Evolutionary conservation across 1,140 invertebrate species (phyloP), one percentile per base, ranked within the genome.

Genomic region (Alviniconcha marisindica): DNA sequence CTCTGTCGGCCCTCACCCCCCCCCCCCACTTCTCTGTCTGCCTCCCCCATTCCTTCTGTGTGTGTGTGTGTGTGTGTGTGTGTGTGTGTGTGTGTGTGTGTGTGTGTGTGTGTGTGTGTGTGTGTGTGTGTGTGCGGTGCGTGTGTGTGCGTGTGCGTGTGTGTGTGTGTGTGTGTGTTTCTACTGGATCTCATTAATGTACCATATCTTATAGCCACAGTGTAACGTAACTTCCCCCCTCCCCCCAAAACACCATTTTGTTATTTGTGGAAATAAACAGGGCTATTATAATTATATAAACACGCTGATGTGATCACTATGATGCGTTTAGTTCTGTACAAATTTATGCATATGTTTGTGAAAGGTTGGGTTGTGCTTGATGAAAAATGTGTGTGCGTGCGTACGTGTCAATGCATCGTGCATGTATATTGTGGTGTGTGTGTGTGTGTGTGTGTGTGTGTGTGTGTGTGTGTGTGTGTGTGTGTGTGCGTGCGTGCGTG

Each of bases 391-490:
- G 60, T 31, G 56, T 80, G 77, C 31, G 56, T 80, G 63, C 38
- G 51, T 73, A 51, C 54, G 54, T 82, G 71, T 74, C n/a, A n/a
- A n/a, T n/a, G n/a, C n/a, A n/a, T n/a, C n/a, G 54, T 82, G 71
- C 54, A 40, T 76, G 66, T 56, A 42, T 51, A 69, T 56, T 38
- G 51, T 66, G 4, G 66, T 82, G 81, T 56, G 66, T 82, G 81
- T 74, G 66, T 82, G 81, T 74, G 66, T 82, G 81, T 74, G 66
- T 82, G 81, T 82, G 66, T 82, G 81, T 82, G 66, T 82, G 81
- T 82, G 63, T 82, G 80, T 71, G 63, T 80, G 77, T 80, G 51
- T 80, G 77, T 66, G 31, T 80, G 51, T 80, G 51, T 80, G 77
- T 66, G 38, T 56, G 77, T 80, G 31, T 80, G 56, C 60, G 31